Base-by-base conservation (phyloP, 2,888 invertebrate species). In the Caenorhabditis sinica region DNA sequence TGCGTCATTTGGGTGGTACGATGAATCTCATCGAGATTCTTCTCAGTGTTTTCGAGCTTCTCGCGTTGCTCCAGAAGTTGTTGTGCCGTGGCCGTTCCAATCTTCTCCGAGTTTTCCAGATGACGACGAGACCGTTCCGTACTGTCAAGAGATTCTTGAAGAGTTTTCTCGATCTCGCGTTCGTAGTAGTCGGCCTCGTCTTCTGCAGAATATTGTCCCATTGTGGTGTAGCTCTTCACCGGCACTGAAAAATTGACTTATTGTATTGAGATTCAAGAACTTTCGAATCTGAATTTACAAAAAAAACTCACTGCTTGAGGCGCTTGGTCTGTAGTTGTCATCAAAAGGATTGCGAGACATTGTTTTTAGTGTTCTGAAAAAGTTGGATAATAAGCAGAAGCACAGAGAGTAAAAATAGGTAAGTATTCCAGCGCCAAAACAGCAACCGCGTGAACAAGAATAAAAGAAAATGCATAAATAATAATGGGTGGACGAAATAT, bases 11-110 rank as follows among this genome's bases (percentile, higher is more conserved):
- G 88, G 13, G 88, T 88, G 15, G 85, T 87, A 9, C 81, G 82
- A 73, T 93, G 89, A 68, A 93, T 93, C 43, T 92, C 90, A 74
- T 93, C 93, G 53, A 93, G 82, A 58, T 91, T 91, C 30, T 85
- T 77, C 73, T 93, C 92, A 25, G 92, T 89, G 36, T 84, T 87
- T 81, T 92, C 91, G 72, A 93, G 87, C 75, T 93, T 91, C 82
- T 93, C 93, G 15, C 93, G 87, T 83, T 93, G 93, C 43, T 88
- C 90, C 45, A 92, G 76, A 23, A 93, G 73, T 65, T 93, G 89
- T 89, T 92, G 87, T 9, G 98, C 98, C 6, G 98, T 98, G 1
- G 96, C 96, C 85, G 96, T 95, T 33, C 97, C 98, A 74, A 97
- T 96, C 93, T 96, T 95, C 93, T 98, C 98, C 0, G 97, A 96